Conservation (phyloP, 2,797 vertebrate species). For the Cottoperca gobio region DNA sequence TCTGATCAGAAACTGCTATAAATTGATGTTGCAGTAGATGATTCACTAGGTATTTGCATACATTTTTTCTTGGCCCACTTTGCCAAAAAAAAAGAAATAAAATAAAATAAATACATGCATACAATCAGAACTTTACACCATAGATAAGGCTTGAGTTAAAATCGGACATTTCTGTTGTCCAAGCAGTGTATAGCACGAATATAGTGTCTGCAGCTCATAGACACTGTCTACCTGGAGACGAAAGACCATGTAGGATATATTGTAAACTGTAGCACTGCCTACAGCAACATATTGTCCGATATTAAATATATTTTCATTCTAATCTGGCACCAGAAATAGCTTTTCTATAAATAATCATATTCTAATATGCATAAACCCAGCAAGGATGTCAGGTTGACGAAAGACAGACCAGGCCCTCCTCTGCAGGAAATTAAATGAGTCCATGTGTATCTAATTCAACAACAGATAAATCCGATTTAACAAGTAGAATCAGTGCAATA, state of each 20-base stretch:
- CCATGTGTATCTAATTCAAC: not conserved
- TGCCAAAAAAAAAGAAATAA: not conserved
- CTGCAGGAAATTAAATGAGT: slow-evolving; percentile 15
- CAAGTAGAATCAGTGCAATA: not conserved
- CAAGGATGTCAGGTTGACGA: not conserved
- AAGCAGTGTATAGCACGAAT: slow-evolving; percentile 1
- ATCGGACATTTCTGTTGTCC: not conserved
- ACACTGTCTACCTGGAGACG: not conserved
- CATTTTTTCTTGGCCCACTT: not conserved
- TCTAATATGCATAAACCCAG: slow-evolving; percentile 27
- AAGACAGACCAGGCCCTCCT: slow-evolving; percentile 35
- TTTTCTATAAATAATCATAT: slow-evolving; percentile 12
- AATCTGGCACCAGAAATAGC: slow-evolving; percentile 1
- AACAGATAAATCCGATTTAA: not conserved
- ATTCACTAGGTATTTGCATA: not conserved
- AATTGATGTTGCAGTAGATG: not conserved
- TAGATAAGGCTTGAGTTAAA: not conserved
- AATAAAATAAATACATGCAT: too few species aligned
- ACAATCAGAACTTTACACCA: not conserved
- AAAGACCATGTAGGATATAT: not conserved
- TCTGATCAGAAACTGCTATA: not conserved
- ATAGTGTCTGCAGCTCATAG: not conserved
- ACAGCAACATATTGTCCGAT: not conserved
- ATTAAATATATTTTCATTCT: not conserved
- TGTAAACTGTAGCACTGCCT: not conserved